These are phyloP conservation scores for Choristoneura rosaceana DNA, from an alignment of 2,888 invertebrate genomes.

Conservation along the genomic window DNA sequence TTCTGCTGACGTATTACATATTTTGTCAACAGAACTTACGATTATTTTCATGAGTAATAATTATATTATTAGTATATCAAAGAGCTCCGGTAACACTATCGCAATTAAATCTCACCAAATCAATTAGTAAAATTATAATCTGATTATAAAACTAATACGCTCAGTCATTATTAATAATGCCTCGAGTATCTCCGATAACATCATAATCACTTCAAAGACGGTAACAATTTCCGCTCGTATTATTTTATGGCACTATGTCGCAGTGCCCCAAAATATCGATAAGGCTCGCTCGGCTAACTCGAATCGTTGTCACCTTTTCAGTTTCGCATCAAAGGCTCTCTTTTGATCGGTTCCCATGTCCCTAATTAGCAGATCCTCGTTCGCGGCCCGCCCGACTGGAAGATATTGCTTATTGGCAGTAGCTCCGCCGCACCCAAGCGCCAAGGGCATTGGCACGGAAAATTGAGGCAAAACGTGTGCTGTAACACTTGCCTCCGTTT, in stretches of 20 bases:
- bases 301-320: conserved; percentile 74
- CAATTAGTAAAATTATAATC: background rate
- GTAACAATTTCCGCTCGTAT: background rate
- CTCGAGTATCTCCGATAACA: background rate
- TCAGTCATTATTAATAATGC: background rate
- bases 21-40: no score
- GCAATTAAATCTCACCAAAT: background rate
- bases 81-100: background rate
- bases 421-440: conserved; percentile 65
- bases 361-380: conserved; percentile 82
- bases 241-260: conserved; percentile 24
- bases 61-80: no score
- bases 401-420: conserved; percentile 84
- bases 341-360: conserved; percentile 76
- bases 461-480: conserved; percentile 76
- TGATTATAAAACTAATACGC: background rate
- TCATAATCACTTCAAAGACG: conserved; percentile 5
- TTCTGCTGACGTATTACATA: no score
- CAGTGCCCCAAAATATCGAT: conserved; percentile 50
- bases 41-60: no score
- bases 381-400: conserved; percentile 69
- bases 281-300: conserved; percentile 58
- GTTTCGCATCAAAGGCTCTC: conserved; percentile 78
- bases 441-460: conserved; percentile 74
- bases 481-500: conserved; percentile 59